These are phyloP conservation scores for Megalops atlanticus DNA, from an alignment of 2,113 vertebrate species.

Conservation along the genomic window DNA sequence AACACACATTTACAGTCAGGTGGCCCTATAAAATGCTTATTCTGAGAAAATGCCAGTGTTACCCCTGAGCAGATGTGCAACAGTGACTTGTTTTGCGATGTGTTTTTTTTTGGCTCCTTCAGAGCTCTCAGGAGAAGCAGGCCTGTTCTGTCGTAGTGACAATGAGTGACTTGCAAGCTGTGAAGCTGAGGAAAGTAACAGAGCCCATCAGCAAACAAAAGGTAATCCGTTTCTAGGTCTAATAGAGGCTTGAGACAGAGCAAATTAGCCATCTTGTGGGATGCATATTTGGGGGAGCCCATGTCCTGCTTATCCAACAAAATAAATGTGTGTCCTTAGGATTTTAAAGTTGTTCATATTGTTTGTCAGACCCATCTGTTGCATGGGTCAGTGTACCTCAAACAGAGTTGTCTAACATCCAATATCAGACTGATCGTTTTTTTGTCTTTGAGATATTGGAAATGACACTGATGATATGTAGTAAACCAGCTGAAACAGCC, in stretches of 20 bases:
- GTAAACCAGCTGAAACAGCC: too few species aligned
- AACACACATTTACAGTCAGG: too few species aligned
- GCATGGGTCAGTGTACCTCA: background rate
- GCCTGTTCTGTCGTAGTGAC: conserved; percentile 70
- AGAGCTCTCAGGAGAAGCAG: conserved; percentile 45
- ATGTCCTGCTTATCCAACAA: background rate
- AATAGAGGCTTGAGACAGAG: background rate
- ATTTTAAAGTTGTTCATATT: background rate
- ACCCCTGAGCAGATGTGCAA: background rate
- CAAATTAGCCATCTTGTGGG: background rate
- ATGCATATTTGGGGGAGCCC: background rate
- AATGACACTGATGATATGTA: too few species aligned
- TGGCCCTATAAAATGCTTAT: too few species aligned
- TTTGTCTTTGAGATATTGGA: too few species aligned
- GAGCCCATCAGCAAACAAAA: conserved; percentile 35
- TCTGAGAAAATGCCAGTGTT: too few species aligned
- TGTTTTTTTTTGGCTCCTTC: background rate
- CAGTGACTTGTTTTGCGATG: too few species aligned
- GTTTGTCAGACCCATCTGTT: too few species aligned
- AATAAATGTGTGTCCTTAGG: background rate
- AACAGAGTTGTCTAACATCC: background rate
- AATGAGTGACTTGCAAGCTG: conserved; percentile 76
- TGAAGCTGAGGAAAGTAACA: conserved; percentile 75
- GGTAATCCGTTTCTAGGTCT: conserved; percentile 10
- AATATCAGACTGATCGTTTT: too few species aligned